Conservation (phyloP, 2,113 vertebrate species). For the Peromyscus polionotus region DNA sequence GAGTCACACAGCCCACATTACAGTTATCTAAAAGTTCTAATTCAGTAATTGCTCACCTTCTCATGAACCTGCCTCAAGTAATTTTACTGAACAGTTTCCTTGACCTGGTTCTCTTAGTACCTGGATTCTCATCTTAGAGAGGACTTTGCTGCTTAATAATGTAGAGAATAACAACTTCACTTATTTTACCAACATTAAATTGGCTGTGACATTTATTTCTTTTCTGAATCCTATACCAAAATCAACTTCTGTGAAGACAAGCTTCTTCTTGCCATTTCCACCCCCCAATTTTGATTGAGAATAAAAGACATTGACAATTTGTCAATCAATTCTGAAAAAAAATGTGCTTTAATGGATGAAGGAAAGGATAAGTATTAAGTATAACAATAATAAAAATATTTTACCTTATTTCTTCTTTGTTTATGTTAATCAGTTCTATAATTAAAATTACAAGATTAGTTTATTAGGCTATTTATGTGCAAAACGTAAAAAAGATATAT, state of each 20-base stretch:
- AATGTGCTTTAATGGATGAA: not conserved
- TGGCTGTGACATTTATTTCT: not conserved
- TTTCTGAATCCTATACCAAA: not conserved
- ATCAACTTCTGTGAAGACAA: not conserved
- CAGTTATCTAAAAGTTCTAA: not conserved
- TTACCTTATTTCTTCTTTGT: not conserved
- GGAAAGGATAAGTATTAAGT: not conserved
- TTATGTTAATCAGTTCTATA: not conserved
- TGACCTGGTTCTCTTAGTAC: not conserved
- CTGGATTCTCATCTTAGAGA: not conserved
- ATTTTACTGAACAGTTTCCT: not conserved
- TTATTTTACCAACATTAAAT: not conserved
- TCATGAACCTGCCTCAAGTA: not conserved
- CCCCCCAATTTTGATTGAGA: not conserved
- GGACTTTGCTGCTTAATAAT: not conserved
- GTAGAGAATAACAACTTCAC: not conserved
- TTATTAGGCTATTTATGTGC: not conserved
- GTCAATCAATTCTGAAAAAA: not conserved
- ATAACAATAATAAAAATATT: not conserved
- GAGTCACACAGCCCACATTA: not conserved
- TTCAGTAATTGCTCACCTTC: not conserved
- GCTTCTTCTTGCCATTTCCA: not conserved
- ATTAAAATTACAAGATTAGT: not conserved
- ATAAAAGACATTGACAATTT: not conserved
- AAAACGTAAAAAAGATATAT: not conserved